Percentiles rank a stretch among this genome's conserved stretches.
Conservation (phyloP, 2,888 invertebrate genomes). For the Anaspis maculata region DNA sequence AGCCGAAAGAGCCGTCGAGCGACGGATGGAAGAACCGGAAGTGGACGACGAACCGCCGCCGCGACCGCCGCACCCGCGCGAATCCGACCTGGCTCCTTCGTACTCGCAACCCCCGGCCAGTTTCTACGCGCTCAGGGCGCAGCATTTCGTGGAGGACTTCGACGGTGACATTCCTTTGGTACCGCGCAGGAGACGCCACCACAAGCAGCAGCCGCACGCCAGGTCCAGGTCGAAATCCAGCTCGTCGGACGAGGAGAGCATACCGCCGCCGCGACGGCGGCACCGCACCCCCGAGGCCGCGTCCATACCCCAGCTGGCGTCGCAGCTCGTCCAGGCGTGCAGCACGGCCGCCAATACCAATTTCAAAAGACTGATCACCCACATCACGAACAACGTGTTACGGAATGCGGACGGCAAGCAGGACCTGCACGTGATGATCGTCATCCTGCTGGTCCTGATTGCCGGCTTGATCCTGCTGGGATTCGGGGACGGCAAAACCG, state of each 20-base stretch:
- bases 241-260: conserved; percentile 23
- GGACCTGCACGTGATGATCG: conserved; percentile 66
- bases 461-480: conserved; percentile 70
- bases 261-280: conserved; percentile 16
- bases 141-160: conserved; percentile 30
- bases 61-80: conserved; percentile 38
- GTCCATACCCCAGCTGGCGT: conserved; percentile 59
- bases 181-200: conserved; percentile 45
- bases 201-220: conserved; percentile 35
- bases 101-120: conserved; percentile 41
- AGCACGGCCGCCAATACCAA: conserved; percentile 55
- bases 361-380: conserved; percentile 59
- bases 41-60: conserved; percentile 35
- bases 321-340: conserved; percentile 63
- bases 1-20: conserved; percentile 8
- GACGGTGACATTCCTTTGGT: conserved; percentile 38
- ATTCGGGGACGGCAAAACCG: conserved; percentile 56
- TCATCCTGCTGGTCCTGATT: conserved; percentile 69
- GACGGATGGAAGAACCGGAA: conserved; percentile 23
- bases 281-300: conserved; percentile 48
- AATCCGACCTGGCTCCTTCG: conserved; percentile 33
- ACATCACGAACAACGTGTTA: conserved; percentile 52
- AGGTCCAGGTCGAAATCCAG: conserved; percentile 28
- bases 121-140: conserved; percentile 37
- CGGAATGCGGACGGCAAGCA: conserved; percentile 59